Percentiles rank a stretch among this genome's conserved stretches.
Conservation (phyloP, 2,888 invertebrate species). For the Conops quadrifasciatus region DNA sequence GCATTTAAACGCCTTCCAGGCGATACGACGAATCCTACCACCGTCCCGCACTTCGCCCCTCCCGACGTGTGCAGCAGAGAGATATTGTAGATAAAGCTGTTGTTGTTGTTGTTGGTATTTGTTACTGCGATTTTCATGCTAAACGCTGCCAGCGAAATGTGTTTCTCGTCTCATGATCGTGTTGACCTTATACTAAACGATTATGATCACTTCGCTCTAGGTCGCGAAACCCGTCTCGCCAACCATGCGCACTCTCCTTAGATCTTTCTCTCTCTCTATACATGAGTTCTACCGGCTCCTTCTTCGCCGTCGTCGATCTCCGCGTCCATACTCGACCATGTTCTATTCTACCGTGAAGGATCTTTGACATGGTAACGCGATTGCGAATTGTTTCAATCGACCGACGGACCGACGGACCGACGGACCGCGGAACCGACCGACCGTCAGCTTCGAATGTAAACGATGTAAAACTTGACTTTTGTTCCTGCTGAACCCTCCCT, state of each 20-base stretch:
- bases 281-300: neutral
- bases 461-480: no score
- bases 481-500: no score
- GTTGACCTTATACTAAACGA: constrained; percentile 32
- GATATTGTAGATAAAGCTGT: neutral
- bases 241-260: neutral
- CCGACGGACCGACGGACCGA: neutral
- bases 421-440: no score
- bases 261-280: neutral
- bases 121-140: constrained; percentile 9
- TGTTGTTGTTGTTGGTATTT: constrained; percentile 19
- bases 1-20: constrained; percentile 44
- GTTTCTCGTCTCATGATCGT: constrained; percentile 30
- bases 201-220: constrained; percentile 12
- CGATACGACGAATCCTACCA: constrained; percentile 31
- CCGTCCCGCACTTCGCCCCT: neutral
- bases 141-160: constrained; percentile 26
- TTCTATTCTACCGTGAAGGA: neutral
- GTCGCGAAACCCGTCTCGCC: neutral
- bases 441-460: no score
- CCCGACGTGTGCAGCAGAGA: neutral
- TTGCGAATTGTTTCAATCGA: neutral
- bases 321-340: neutral
- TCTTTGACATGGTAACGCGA: constrained; percentile 6
- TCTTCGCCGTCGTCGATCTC: no score